Conservation (phyloP, 2,113 vertebrate species). For the Glareola pratincola region DNA sequence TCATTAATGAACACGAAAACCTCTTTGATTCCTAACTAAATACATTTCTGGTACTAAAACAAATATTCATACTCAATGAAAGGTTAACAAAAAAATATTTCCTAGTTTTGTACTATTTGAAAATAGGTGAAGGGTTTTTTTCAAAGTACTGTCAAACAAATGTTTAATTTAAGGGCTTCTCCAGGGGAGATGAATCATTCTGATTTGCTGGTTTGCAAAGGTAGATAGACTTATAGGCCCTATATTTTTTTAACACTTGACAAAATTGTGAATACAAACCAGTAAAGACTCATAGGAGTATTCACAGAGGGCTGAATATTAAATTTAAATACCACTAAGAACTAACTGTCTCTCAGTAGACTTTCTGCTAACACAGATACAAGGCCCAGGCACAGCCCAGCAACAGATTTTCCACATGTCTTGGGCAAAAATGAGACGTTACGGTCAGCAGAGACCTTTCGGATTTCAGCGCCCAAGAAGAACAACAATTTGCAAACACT, state of each 20-base stretch:
- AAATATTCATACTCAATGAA: background rate
- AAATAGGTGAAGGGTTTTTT: background rate
- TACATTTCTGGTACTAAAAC: background rate
- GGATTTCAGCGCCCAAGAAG: background rate
- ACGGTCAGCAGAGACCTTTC: background rate
- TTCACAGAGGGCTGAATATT: background rate
- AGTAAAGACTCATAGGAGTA: background rate
- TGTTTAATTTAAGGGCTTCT: background rate
- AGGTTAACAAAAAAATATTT: background rate
- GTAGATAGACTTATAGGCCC: background rate
- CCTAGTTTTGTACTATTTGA: background rate
- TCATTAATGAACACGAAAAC: background rate
- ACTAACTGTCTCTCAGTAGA: background rate
- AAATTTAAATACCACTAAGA: background rate
- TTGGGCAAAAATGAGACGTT: background rate
- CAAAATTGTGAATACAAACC: background rate
- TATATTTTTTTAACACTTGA: background rate
- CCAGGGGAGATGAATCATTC: background rate
- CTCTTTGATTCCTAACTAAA: background rate
- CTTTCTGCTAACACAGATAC: background rate
- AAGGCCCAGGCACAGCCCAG: background rate
- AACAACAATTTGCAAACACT: background rate
- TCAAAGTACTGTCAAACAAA: background rate
- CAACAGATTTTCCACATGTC: background rate
- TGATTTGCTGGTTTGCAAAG: background rate